A percentile compares a stretch with the other conserved stretches of the same genome.
Conservation (phyloP, 2,113 vertebrate species). For the Microcebus tavaratra region DNA sequence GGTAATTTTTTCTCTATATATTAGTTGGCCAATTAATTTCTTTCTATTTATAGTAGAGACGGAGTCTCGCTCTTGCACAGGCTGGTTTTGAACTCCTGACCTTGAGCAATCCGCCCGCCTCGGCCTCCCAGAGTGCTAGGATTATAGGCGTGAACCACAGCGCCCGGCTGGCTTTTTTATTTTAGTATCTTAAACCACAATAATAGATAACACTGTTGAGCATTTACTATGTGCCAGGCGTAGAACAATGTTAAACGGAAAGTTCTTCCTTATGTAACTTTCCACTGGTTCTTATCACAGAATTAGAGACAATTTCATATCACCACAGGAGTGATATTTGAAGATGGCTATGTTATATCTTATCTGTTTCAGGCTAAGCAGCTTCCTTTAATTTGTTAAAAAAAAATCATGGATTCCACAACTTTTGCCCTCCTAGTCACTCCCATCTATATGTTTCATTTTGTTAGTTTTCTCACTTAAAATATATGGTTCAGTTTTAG, state of each 20-base stretch:
- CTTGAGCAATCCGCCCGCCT: no score
- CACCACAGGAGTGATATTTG: background rate
- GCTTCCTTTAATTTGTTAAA: background rate
- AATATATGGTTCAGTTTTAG: background rate
- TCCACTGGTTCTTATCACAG: background rate
- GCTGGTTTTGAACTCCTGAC: no score
- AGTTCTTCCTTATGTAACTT: conserved; percentile 1
- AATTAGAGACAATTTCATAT: background rate
- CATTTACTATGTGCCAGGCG: background rate
- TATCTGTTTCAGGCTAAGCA: background rate
- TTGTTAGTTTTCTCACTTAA: background rate
- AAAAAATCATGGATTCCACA: background rate
- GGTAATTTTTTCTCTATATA: no score
- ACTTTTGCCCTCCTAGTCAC: background rate
- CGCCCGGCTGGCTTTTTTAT: background rate
- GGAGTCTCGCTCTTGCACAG: no score
- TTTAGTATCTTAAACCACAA: background rate
- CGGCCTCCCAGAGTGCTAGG: no score
- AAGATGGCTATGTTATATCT: background rate
- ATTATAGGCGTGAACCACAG: no score
- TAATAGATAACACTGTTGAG: background rate
- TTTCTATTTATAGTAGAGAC: no score
- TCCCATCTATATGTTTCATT: background rate
- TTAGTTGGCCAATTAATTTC: no score
- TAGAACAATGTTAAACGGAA: background rate